Base-by-base conservation (phyloP, 1,140 invertebrate genomes). In the Uloborus diversus region DNA sequence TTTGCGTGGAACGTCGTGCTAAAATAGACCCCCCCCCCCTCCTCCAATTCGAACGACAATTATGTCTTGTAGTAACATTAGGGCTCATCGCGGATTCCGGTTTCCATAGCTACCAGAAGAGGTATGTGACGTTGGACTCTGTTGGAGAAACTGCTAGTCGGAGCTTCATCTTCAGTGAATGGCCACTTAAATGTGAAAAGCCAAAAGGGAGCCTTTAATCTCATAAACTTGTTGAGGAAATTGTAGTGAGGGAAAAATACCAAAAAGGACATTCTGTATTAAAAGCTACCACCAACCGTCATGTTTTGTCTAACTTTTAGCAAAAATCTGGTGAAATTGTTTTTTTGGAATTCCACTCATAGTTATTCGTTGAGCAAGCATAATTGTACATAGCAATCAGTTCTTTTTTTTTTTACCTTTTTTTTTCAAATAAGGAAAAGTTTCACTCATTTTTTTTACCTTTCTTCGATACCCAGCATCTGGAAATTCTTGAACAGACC, bases 11-110 rank as follows among this genome's bases (percentile, higher is more conserved):
- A 59, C 25, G 56, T 47, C 25, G 56, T n/a, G 9, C 25, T 64
- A 64, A 75, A 75, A 42, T 64, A 64, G 28, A 37, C 27, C 23
- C 69, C 14, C n/a, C n/a, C n/a, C n/a, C n/a, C n/a, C n/a, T n/a
- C n/a, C n/a, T n/a, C n/a, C n/a, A n/a, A 71, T 59, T 33, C 53
- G 33, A 25, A 64, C 47, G 57, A 64, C 59, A 75, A 75, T 75
- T 64, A 75, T 64, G 59, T 30, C 59, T 62, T 73, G 47, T 56
- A 66, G 73, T 78, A 65, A 65, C 73, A 78, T 78, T 78, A 57
- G 25, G 61, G 23, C 47, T 76, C 73, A 53, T 76, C 49, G 25
- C 17, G 32, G 61, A 37, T 64, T 64, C 35, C 42, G 17, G 73
- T 78, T 78, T 56, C 73, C 62, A 65, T 78, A 57, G 61, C 5